A percentile compares a stretch with the other conserved stretches of the same genome.
phyloP scores from a whole-genome alignment of 2,797 vertebrate species.

The Molossus molossus region DNA sequence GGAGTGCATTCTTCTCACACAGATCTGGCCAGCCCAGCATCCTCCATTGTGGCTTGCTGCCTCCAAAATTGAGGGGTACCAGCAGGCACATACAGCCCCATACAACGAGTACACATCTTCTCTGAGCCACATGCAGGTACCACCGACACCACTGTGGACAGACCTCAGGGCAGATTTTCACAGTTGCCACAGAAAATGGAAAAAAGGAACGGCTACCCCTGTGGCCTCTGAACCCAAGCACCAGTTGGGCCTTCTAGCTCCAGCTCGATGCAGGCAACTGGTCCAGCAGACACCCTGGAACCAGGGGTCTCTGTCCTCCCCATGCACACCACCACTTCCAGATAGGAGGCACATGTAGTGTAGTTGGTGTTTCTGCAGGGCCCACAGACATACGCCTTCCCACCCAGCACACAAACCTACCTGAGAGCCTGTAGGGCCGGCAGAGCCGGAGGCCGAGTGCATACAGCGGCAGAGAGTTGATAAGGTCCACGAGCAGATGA shows the following conservation, averaged over 20 bases:
- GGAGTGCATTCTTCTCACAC: background rate
- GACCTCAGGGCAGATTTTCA: background rate
- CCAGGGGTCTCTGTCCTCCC: background rate
- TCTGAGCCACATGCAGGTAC: background rate
- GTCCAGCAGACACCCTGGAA: background rate
- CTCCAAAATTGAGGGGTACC: background rate
- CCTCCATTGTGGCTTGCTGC: background rate
- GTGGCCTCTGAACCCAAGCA: background rate
- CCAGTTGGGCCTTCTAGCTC: background rate
- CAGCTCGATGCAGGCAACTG: background rate
- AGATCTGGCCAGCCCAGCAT: background rate
- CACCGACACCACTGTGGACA: background rate
- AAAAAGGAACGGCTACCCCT: too few relatives aligned
- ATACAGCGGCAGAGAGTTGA: conserved; percentile 97
- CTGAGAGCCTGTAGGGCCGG: conserved; percentile 94
- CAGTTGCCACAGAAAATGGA: background rate
- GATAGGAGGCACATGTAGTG: background rate
- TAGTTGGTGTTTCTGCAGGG: background rate
- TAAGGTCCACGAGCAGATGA: conserved; percentile 94
- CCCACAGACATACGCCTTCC: rapidly evolving
- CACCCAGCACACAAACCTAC: conserved; percentile 85
- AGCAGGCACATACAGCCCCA: background rate
- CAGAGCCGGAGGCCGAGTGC: conserved; percentile 93
- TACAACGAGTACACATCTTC: background rate
- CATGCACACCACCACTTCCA: background rate